These are phyloP conservation scores for Littorina saxatilis DNA, from an alignment of 1,140 invertebrate species.

Conservation along the genomic window DNA sequence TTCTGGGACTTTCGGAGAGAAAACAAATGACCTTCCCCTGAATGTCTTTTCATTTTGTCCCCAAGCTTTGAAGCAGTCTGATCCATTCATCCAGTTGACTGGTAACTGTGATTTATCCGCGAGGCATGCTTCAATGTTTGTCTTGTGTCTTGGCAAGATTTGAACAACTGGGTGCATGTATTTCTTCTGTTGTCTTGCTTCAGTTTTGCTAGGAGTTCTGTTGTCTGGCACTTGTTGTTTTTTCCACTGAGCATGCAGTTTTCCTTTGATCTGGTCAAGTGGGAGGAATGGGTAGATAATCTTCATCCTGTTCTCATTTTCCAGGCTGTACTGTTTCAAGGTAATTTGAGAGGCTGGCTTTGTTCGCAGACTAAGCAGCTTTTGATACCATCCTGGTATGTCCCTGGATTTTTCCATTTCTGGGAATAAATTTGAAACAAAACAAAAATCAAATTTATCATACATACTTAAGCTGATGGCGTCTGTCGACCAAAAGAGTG, in stretches of 20 bases:
- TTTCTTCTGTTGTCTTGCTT: neutral
- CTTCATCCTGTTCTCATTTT: slow-evolving; percentile 50
- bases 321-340: slow-evolving; percentile 46
- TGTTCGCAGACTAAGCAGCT: neutral
- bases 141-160: neutral
- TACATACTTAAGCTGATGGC: too few species aligned
- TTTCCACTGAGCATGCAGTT: slow-evolving; percentile 61
- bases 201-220: neutral
- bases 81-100: neutral
- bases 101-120: neutral
- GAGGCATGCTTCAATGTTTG: too few species aligned
- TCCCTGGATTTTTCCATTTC: slow-evolving; percentile 4
- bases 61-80: neutral
- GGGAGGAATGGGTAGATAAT: slow-evolving; percentile 61
- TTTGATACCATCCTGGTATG: slow-evolving; percentile 26
- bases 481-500: too few species aligned
- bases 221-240: neutral
- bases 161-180: neutral
- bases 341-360: neutral
- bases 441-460: too few species aligned
- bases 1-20: slow-evolving; percentile 1
- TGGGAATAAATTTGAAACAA: too few species aligned
- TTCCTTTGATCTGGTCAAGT: slow-evolving; percentile 57
- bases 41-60: neutral
- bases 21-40: neutral